Percentiles rank a stretch among this genome's conserved stretches.
phyloP scores from a whole-genome alignment of 2,113 vertebrate genomes.

The Polypterus senegalus region DNA sequence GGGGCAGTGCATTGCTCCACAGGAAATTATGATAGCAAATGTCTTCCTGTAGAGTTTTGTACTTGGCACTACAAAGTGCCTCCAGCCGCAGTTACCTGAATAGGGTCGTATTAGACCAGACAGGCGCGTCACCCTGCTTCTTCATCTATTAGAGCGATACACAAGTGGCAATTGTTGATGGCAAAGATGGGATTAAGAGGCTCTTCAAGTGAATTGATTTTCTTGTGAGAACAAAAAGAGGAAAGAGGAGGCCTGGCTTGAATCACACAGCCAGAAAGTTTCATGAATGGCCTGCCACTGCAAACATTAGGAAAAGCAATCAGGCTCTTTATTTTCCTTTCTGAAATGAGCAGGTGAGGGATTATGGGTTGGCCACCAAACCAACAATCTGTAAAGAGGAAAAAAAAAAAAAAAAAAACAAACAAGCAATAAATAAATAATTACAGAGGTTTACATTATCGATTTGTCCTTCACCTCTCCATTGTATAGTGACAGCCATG shows the following conservation, averaged over 20 bases:
- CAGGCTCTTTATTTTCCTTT: conserved; percentile 62
- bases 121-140: conserved; percentile 95
- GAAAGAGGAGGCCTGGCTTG: conserved; percentile 58
- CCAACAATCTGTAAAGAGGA: too few species aligned
- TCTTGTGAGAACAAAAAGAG: conserved; percentile 93
- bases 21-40: conserved; percentile 99
- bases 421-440: too few species aligned
- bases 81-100: conserved; percentile 79
- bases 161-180: conserved; percentile 99
- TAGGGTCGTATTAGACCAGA: conserved; percentile 96
- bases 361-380: neutral
- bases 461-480: too few species aligned
- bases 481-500: too few species aligned
- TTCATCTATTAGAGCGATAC: conserved; percentile 90
- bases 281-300: conserved; percentile 76
- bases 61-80: conserved; percentile 95
- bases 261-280: conserved; percentile 88
- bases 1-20: conserved; percentile 73
- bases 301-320: conserved; percentile 84
- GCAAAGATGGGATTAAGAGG: conserved; percentile 97
- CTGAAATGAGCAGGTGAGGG: conserved; percentile 48
- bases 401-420: too few species aligned
- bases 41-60: conserved; percentile 89
- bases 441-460: too few species aligned
- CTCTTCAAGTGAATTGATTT: conserved; percentile 99